phyloP scores from a whole-genome alignment of 2,888 invertebrate species.

The Oligia fasciuncula region DNA sequence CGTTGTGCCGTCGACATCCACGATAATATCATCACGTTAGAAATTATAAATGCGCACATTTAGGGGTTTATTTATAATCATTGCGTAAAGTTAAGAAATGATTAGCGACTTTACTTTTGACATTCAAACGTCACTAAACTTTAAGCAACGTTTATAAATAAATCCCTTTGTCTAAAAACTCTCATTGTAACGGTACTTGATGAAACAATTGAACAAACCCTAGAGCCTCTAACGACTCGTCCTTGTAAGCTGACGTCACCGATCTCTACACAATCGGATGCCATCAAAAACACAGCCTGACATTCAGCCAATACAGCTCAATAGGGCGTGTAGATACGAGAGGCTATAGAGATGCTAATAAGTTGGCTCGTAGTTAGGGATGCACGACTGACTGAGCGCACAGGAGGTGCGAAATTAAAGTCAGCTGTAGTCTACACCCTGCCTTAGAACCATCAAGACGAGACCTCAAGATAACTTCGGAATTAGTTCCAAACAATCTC shows the following conservation, averaged over 20 bases:
- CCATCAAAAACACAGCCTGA: slow-evolving; percentile 44
- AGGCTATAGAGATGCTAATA: slow-evolving; percentile 73
- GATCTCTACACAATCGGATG: slow-evolving; percentile 40
- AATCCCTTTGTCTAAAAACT: not conserved
- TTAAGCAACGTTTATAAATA: too few relatives aligned
- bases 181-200: not conserved
- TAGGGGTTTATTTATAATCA: too few relatives aligned
- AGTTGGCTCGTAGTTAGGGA: slow-evolving; percentile 72
- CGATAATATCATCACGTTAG: not conserved
- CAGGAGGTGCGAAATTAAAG: slow-evolving; percentile 77
- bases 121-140: too few relatives aligned
- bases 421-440: slow-evolving; percentile 67
- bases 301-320: slow-evolving; percentile 56
- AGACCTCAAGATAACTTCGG: slow-evolving; percentile 74
- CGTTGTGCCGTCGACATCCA: too few relatives aligned
- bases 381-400: slow-evolving; percentile 68
- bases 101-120: too few relatives aligned
- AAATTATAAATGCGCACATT: not conserved
- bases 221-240: not conserved
- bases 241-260: slow-evolving; percentile 17
- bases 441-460: slow-evolving; percentile 72
- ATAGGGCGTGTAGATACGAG: slow-evolving; percentile 62
- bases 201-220: not conserved
- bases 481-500: slow-evolving; percentile 78
- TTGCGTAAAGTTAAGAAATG: too few relatives aligned